Evolutionary conservation across 2,888 invertebrate genomes (phyloP).

Genomic region (Xestia rhomboidea): DNA sequence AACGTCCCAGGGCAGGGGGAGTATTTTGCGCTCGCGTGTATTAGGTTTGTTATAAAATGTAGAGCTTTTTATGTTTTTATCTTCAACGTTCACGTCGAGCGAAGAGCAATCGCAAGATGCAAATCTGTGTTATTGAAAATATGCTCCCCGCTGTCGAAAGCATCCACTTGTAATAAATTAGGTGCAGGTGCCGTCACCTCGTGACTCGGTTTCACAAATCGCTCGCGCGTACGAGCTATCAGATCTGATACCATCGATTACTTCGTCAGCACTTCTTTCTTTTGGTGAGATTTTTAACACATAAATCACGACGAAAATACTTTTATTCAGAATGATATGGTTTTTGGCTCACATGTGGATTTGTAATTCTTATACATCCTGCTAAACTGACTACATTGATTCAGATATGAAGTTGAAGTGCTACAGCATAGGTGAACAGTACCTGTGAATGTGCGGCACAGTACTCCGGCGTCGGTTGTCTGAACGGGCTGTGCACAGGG

Average conservation of each 20-base stretch:
- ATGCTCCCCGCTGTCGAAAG: conserved; percentile 61
- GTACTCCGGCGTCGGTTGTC: conserved; percentile 90
- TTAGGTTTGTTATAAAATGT: conserved; percentile 10
- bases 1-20: conserved; percentile 33
- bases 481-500: conserved; percentile 94
- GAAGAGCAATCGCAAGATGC: conserved; percentile 69
- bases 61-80: conserved; percentile 41
- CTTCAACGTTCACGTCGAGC: conserved; percentile 40
- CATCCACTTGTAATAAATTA: conserved; percentile 79
- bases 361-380: too few relatives aligned
- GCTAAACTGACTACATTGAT: background rate
- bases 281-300: conserved; percentile 25
- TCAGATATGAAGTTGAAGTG: background rate
- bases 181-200: conserved; percentile 77
- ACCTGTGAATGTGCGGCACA: conserved; percentile 89
- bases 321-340: background rate
- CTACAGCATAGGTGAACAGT: conserved; percentile 25
- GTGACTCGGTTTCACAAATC: conserved; percentile 72
- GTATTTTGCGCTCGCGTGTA: conserved; percentile 24
- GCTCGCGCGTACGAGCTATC: conserved; percentile 38
- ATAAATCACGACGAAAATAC: conserved; percentile 43
- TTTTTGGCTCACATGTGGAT: background rate
- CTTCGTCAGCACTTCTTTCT: conserved; percentile 54
- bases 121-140: conserved; percentile 76
- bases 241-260: conserved; percentile 61